Evolutionary conservation across 2,113 vertebrate species (phyloP), one percentile per base, ranked within the genome.

Genomic region (Nycticorax nycticorax): DNA sequence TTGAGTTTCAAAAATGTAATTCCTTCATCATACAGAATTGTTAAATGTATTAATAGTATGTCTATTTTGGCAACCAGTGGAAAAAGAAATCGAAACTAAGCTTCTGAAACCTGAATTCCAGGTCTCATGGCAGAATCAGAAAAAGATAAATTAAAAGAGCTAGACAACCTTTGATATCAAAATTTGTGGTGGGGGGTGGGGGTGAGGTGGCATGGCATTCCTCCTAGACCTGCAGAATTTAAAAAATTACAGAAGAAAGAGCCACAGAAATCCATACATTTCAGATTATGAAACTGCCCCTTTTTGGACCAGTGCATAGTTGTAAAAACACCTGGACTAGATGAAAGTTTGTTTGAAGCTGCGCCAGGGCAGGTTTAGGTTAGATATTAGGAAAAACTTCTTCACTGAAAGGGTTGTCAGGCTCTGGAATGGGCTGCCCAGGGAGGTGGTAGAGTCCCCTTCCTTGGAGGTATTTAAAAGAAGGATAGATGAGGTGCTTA

Each of bases 191-290:
- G 15, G 19, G 4, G 20, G 13, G 2, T 12, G 2, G 17, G 4
- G 10, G 3, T 3, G 15, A 14, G 4, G 20, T 10, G 2, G 22
- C 8, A 10, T 10, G 2, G 22, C 8, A 10, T 39, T 48, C 28
- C 22, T 87, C 35, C 11, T 52, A 53, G 3, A 62, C 17, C 20
- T 39, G 12, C 18, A 80, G 12, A 60, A 60, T 45, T n/a, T 2
- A 3, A 43, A 59, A 88, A 86, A 16, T 4, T 45, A 17, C 28
- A 37, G 22, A 85, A 76, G 22, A 63, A 88, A n/a, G 1, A 2
- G 6, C 15, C 48, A 43, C 6, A 63, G 19, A 85, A 74, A 37
- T 55, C 37, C 3, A 6, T 4, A 7, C 4, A 32, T 56, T 52
- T 37, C 43, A 37, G 14, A 8, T 41, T 41, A 24, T 52, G 14